phyloP scores from a whole-genome alignment of 2,888 invertebrate species.

The Torymus texanus region DNA sequence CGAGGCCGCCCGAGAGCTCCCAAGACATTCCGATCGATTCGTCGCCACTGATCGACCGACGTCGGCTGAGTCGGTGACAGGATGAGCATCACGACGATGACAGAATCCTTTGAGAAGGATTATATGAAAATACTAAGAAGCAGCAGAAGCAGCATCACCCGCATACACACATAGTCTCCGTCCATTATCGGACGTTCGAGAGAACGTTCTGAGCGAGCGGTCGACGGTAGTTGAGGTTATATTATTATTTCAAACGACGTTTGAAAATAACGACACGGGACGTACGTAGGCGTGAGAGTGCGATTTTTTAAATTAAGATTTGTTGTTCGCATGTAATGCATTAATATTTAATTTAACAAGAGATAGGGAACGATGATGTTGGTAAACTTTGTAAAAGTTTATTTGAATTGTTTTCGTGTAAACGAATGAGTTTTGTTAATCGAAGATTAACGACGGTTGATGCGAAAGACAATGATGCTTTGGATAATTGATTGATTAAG shows the following conservation, averaged over 20 bases:
- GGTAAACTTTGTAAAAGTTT: no score
- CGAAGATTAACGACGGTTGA: no score
- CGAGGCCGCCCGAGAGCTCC: conserved; percentile 49
- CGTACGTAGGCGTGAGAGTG: neutral
- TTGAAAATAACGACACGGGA: neutral
- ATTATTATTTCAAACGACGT: neutral
- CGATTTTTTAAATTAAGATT: no score
- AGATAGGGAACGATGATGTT: no score
- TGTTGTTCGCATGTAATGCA: neutral
- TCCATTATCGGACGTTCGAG: conserved; percentile 54
- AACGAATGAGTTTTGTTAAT: no score
- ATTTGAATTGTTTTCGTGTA: no score
- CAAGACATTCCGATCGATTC: conserved; percentile 57
- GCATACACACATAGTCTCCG: conserved; percentile 31
- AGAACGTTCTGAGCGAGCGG: conserved; percentile 49
- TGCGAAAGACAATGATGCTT: no score
- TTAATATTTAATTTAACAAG: neutral
- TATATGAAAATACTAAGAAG: conserved; percentile 33
- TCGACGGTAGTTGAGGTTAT: conserved; percentile 52
- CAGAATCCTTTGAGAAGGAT: conserved; percentile 35
- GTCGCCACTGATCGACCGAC: conserved; percentile 52
- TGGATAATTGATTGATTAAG: no score
- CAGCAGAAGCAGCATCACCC: conserved; percentile 7
- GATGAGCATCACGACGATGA: conserved; percentile 17
- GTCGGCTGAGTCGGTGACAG: conserved; percentile 51